Conservation (phyloP, 2,888 invertebrate species). For the Anoncus sp. region DNA sequence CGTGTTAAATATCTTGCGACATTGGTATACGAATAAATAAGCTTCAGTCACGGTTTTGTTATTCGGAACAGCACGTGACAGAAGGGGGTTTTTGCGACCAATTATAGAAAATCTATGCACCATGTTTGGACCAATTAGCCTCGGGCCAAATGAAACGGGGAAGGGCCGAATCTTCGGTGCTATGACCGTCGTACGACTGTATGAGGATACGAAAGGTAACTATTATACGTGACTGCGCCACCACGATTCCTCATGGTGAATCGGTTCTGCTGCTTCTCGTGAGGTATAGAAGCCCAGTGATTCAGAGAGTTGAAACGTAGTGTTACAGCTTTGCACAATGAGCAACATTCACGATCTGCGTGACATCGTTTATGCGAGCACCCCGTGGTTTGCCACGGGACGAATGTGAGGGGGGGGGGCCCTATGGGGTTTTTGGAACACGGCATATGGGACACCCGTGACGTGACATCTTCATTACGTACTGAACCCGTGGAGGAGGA, state of each 20-base stretch:
- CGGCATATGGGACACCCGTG: conserved; percentile 75
- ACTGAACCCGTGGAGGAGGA: conserved; percentile 24
- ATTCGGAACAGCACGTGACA: conserved; percentile 15
- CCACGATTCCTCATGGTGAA: conserved; percentile 50
- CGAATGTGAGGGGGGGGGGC: conserved; percentile 66
- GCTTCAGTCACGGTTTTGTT: conserved; percentile 16
- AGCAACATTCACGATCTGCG: conserved; percentile 64
- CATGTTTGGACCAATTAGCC: conserved; percentile 42
- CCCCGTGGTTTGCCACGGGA: conserved; percentile 78
- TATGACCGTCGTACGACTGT: conserved; percentile 21
- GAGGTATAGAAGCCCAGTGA: conserved; percentile 28
- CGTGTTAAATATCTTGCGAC: conserved; percentile 6
- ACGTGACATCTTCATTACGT: conserved; percentile 81
- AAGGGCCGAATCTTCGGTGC: conserved; percentile 17
- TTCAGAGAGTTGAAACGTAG: conserved; percentile 32
- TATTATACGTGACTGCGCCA: conserved; percentile 41
- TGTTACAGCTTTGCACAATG: conserved; percentile 53
- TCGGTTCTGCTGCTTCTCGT: conserved; percentile 53
- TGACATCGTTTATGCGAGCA: conserved; percentile 80
- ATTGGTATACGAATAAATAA: conserved; percentile 21
- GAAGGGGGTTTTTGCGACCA: conserved; percentile 35
- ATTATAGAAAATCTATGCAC: conserved; percentile 45
- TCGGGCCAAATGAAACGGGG: conserved; percentile 18
- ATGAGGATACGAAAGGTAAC: conserved; percentile 18
- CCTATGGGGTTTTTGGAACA: conserved; percentile 62